Conservation (phyloP, 2,113 vertebrate species). For the Callorhinus ursinus region DNA sequence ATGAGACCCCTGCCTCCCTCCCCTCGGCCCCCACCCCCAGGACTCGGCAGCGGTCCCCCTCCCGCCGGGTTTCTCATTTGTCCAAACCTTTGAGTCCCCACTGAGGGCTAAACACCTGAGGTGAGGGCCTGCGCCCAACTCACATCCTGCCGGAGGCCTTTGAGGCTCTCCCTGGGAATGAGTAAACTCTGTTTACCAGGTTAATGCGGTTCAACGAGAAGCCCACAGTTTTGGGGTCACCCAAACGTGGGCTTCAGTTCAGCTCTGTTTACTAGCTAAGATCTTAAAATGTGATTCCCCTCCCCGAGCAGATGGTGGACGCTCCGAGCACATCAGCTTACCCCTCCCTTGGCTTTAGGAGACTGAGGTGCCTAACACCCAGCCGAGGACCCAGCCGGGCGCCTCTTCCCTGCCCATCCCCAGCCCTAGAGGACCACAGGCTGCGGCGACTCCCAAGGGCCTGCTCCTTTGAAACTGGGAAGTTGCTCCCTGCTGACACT, state of each 20-base stretch:
- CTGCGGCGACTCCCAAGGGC: too few species aligned
- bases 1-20: neutral
- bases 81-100: neutral
- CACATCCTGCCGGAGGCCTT: neutral
- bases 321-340: neutral
- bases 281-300: neutral
- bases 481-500: neutral
- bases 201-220: neutral
- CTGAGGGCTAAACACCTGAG: neutral
- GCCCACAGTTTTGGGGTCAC: neutral
- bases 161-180: neutral
- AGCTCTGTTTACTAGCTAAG: neutral
- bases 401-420: neutral
- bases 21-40: neutral
- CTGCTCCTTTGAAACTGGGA: neutral
- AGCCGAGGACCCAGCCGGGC: accelerated
- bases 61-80: neutral
- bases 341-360: neutral
- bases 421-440: neutral
- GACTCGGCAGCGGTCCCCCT: neutral
- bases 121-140: neutral
- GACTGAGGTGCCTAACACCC: too few species aligned
- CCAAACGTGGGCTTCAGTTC: neutral
- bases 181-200: neutral
- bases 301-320: neutral